phyloP scores from a whole-genome alignment of 2,888 invertebrate species.

The Limnephilus marmoratus region DNA sequence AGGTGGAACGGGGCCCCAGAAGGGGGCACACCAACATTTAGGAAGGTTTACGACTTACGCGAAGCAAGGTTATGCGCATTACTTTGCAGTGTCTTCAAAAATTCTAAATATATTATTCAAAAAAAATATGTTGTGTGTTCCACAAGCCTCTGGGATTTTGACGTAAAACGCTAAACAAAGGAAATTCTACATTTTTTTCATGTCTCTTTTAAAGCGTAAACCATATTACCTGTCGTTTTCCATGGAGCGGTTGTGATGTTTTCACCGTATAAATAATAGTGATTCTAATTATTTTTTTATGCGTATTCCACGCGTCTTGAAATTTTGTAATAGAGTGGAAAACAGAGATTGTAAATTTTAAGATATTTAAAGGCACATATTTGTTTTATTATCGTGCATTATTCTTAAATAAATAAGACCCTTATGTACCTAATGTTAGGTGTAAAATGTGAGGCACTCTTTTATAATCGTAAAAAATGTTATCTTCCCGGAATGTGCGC shows the following conservation, averaged over 20 bases:
- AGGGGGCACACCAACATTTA: neutral
- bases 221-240: neutral
- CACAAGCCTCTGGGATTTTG: slow-evolving; percentile 11
- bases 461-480: neutral
- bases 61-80: slow-evolving; percentile 64
- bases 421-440: neutral
- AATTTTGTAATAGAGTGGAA: neutral
- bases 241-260: neutral
- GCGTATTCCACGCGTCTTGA: neutral
- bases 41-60: slow-evolving; percentile 63
- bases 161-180: slow-evolving; percentile 19
- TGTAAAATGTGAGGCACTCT: neutral
- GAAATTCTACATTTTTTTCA: neutral
- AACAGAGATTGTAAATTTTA: neutral
- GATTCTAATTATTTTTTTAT: neutral
- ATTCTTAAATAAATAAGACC: neutral
- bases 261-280: neutral
- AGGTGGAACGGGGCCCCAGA: neutral
- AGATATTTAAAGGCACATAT: neutral
- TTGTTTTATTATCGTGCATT: neutral
- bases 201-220: neutral
- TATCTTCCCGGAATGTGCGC: neutral
- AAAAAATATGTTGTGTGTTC: neutral
- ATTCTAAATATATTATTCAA: neutral
- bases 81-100: slow-evolving; percentile 57